Evolutionary conservation across 2,797 vertebrate genomes (phyloP), one percentile per base, ranked within the genome.

Genomic region (Mormyrops boulengeri): DNA sequence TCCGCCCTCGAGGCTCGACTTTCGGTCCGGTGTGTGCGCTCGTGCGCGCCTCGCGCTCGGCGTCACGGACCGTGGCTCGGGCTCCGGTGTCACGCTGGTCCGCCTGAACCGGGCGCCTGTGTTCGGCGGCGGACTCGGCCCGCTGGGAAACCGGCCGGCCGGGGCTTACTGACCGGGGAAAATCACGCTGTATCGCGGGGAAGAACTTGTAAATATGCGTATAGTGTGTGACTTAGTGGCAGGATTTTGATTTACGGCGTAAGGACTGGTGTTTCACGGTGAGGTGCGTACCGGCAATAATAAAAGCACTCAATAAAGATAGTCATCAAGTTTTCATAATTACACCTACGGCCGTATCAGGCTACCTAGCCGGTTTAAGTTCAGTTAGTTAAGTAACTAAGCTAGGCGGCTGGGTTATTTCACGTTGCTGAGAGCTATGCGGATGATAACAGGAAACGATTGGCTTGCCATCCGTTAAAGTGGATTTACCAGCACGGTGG

Each of bases 361-460:
- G 77, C 5, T 82, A 22, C 77, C 41, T 34, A 47, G 41, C 4
- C 69, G 12, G 66, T 73, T 73, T 73, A 34, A 73, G 66, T 73
- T 34, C 26, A 30, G 26, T 34, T 69, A 4, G 3, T 12, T 30
- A 34, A 69, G 49, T 50, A 7, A 14, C 53, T 55, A 19, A 17
- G 4, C 8, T 8, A 26, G 22, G n/a, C 9, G 9, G 9, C 60
- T 9, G 22, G 60, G n/a, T 26, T 66, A n/a, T 47, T 22, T 82
- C 41, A 47, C 34, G 17, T 19, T 47, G 41, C 22, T 11, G 41
- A 85, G 44, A 1, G 44, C 82, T 30, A 53, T 26, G 85, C 22
- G 22, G 52, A 19, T 44, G 85, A 57, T 87, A 87, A 87, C 85
- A 87, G 85, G 85, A 87, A 87, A 38, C 85, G 26, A 86, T 26